These are phyloP conservation scores for Eurytoma adleriae DNA, from an alignment of 2,888 invertebrate species.

Conservation along the genomic window DNA sequence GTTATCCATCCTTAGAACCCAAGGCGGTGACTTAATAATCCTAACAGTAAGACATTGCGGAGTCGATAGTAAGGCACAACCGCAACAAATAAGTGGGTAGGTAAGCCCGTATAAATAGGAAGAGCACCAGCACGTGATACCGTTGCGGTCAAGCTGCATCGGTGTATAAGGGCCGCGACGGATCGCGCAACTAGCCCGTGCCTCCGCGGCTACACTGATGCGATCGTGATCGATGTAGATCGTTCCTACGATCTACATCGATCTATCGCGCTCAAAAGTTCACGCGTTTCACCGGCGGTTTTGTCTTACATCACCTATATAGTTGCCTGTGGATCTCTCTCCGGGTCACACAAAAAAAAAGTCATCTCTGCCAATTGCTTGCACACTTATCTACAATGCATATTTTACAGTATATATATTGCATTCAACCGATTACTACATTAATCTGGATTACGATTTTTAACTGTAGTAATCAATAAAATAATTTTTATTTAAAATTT, in stretches of 20 bases:
- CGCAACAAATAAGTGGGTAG: slow-evolving; percentile 53
- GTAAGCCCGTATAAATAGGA: slow-evolving; percentile 60
- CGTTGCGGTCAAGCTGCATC: slow-evolving; percentile 62
- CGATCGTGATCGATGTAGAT: slow-evolving; percentile 74
- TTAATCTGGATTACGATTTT: too few species aligned
- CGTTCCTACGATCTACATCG: slow-evolving; percentile 68
- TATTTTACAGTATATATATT: too few species aligned
- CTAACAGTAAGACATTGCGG: slow-evolving; percentile 52
- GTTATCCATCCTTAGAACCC: slow-evolving; percentile 45
- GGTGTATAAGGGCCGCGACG: slow-evolving; percentile 56
- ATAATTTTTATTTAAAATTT: too few species aligned
- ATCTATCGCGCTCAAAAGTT: slow-evolving; percentile 66
- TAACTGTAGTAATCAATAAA: too few species aligned
- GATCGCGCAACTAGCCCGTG: slow-evolving; percentile 26
- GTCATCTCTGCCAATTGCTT: neutral
- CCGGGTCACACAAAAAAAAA: slow-evolving; percentile 33
- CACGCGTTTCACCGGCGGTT: slow-evolving; percentile 54
- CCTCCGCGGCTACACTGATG: slow-evolving; percentile 58
- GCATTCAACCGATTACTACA: too few species aligned
- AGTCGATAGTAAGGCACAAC: neutral
- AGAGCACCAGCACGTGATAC: slow-evolving; percentile 60
- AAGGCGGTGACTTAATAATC: slow-evolving; percentile 52
- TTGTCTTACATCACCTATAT: slow-evolving; percentile 46
- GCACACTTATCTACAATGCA: too few species aligned
- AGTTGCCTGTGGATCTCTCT: slow-evolving; percentile 18